A percentile compares a stretch with the other conserved stretches of the same genome.
These are phyloP conservation scores for Apamea epomidion DNA, from an alignment of 2,888 invertebrate species.

Conservation along the genomic window DNA sequence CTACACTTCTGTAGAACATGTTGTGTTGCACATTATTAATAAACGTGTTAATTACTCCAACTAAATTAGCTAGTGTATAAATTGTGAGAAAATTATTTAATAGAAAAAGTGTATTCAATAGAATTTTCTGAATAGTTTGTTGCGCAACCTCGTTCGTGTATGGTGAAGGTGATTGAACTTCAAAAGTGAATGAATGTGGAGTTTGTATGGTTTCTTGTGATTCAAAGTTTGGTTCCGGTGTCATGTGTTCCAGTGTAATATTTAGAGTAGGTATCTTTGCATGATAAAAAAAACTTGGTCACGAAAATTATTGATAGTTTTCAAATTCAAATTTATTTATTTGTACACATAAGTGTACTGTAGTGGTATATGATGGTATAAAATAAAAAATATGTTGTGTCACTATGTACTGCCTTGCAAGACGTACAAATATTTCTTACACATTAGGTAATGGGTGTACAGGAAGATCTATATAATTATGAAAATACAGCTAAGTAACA, in stretches of 20 bases:
- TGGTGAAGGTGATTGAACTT: conserved; percentile 53
- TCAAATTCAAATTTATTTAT: no score
- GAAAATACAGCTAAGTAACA: no score
- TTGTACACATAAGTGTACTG: no score
- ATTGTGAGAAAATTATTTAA: conserved; percentile 48
- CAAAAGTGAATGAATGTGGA: conserved; percentile 22
- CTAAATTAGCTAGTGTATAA: conserved; percentile 28
- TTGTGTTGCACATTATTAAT: conserved; percentile 20
- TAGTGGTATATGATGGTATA: no score
- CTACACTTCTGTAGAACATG: not conserved
- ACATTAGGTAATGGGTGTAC: no score
- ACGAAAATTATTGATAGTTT: not conserved
- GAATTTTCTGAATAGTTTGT: conserved; percentile 47
- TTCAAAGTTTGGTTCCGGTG: conserved; percentile 16
- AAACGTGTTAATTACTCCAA: conserved; percentile 32
- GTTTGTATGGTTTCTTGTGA: conserved; percentile 18
- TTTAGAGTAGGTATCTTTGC: no score
- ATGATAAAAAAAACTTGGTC: not conserved
- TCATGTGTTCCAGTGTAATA: not conserved
- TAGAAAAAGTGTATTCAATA: conserved; percentile 41
- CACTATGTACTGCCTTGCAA: no score
- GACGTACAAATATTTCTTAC: no score
- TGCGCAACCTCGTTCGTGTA: conserved; percentile 4
- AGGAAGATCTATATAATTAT: no score
- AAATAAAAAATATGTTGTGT: no score